Conservation (phyloP, 2,113 vertebrate species). For the Seriola dumerili region DNA sequence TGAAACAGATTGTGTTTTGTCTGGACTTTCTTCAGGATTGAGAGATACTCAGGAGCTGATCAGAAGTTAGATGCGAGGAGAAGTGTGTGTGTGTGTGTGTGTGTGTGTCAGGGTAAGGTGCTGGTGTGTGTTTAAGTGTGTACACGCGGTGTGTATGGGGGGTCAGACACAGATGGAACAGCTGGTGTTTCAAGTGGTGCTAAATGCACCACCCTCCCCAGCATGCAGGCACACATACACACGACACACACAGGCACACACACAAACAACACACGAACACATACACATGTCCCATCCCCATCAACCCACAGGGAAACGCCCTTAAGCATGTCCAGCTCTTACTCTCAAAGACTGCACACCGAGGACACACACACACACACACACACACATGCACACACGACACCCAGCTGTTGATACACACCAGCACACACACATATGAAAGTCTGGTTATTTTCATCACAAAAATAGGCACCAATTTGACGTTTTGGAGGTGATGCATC, state of each 20-base stretch:
- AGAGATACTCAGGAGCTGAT: conserved; percentile 62
- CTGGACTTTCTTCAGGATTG: conserved; percentile 66
- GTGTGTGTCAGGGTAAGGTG: conserved; percentile 47
- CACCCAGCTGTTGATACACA: too few relatives aligned
- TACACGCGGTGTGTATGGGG: conserved; percentile 72
- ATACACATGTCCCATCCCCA: conserved; percentile 73
- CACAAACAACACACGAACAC: conserved; percentile 37
- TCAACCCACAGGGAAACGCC: conserved; percentile 75
- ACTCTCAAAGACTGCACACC: conserved; percentile 61
- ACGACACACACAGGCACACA: conserved; percentile 47
- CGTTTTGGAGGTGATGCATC: conserved; percentile 63
- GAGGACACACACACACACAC: conserved; percentile 65
- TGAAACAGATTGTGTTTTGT: conserved; percentile 71
- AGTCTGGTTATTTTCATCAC: conserved; percentile 36
- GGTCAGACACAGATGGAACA: conserved; percentile 93
- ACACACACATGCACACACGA: conserved; percentile 83
- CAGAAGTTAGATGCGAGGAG: conserved; percentile 65
- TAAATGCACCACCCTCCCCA: conserved; percentile 97
- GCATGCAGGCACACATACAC: conserved; percentile 54
- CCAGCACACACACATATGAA: conserved; percentile 83
- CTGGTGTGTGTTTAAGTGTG: conserved; percentile 73
- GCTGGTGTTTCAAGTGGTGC: conserved; percentile 99
- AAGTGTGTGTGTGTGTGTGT: neutral
- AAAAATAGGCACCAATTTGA: conserved; percentile 50
- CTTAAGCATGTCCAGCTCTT: conserved; percentile 78